Percentiles rank a stretch among this genome's conserved stretches.
phyloP scores from a whole-genome alignment of 2,888 invertebrate genomes.

The Aromia moschata region DNA sequence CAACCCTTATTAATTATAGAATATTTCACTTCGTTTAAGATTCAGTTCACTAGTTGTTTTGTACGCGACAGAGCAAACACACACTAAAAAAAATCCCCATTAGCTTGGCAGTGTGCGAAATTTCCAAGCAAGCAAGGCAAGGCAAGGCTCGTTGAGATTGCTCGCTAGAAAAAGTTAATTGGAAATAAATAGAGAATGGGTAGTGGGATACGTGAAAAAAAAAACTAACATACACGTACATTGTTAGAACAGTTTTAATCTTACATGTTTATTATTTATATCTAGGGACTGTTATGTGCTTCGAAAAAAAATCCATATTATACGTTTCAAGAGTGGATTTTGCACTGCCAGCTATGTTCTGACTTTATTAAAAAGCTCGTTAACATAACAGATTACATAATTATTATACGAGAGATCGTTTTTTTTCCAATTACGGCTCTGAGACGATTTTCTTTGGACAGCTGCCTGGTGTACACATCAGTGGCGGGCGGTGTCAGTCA shows the following conservation, averaged over 20 bases:
- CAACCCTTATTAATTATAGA: too few relatives aligned
- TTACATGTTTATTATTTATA: background rate
- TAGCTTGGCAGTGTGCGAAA: constrained; percentile 1
- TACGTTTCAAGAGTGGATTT: background rate
- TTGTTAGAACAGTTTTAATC: background rate
- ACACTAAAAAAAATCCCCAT: background rate
- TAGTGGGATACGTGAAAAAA: constrained; percentile 1
- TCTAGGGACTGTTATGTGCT: background rate
- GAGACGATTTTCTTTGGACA: background rate
- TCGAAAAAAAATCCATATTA: background rate
- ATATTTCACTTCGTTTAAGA: too few relatives aligned
- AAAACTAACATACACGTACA: background rate
- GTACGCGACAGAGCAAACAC: background rate
- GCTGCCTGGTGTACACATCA: too few relatives aligned
- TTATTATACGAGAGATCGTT: background rate
- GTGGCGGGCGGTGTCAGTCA: too few relatives aligned
- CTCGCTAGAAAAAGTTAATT: constrained; percentile 5
- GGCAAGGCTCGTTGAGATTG: background rate
- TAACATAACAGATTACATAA: background rate
- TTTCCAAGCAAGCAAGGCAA: background rate
- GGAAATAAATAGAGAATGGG: background rate
- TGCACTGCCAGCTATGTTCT: background rate
- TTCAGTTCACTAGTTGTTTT: too few relatives aligned
- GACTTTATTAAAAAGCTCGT: constrained; percentile 1
- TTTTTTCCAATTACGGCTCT: background rate